Base-by-base conservation (phyloP, 2,113 vertebrate species). In the Nannospalax galili region DNA sequence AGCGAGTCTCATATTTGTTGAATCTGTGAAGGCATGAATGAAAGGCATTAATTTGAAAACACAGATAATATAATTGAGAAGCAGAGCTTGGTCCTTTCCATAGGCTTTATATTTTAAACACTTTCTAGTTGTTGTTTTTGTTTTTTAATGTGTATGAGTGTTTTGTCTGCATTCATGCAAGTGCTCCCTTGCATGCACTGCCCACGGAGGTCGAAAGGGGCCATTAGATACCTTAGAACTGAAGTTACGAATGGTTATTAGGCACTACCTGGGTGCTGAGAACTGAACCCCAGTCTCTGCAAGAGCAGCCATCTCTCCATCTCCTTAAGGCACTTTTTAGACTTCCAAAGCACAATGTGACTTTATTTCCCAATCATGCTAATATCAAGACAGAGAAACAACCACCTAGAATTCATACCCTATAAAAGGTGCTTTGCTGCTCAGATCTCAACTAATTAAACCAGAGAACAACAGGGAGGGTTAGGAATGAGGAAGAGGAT, bases 261-360 rank as follows among this genome's bases (percentile, higher is more conserved):
- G 48, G 48, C 11, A 11, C 48, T 11, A 52, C 11, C 6, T 52
- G 48, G 48, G 48, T 52, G 48, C 48, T 52, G 48, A 11, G 11
- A 52, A 52, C 48, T 52, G 48, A 52, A 52, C 48, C 48, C 48
- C 48, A 52, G 48, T 52, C 48, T 52, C 48, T 52, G 48, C 48
- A 52, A 52, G 48, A 52, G 48, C 48, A 52, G 48, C 48, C 48
- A 52, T 52, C 48, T 52, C 48, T 52, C 48, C 48, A 52, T 6
- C 48, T 52, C 48, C 48, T 52, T 52, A 52, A 52, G 48, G 11
- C 11, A 52, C 69, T 30, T 67, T 74, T 77, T 84, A 35, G 10
- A 90, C 77, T 93, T 91, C 70, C 88, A 81, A 88, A 96, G 69
- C 72, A 30, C 14, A 79, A 56, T 56, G 79, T 5, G 22, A 67